These are phyloP conservation scores for Zele albiditarsus DNA, from an alignment of 2,888 invertebrate species.

Conservation along the genomic window DNA sequence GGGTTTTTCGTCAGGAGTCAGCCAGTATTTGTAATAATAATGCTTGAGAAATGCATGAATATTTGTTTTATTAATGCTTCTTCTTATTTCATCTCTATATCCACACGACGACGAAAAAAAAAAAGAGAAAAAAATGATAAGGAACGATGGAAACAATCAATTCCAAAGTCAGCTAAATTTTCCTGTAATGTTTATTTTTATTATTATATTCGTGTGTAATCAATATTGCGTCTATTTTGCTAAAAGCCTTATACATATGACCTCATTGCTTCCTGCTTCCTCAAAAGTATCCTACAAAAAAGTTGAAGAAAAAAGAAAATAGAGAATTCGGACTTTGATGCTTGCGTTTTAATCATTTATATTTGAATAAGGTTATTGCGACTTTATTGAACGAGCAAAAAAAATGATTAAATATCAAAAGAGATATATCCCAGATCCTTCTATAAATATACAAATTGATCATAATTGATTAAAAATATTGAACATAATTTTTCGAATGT, in stretches of 20 bases:
- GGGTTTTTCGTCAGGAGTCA: constrained; percentile 73
- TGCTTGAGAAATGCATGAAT: constrained; percentile 89
- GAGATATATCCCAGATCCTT: background rate
- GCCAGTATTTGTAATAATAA: constrained; percentile 90
- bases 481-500: background rate
- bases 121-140: constrained; percentile 48
- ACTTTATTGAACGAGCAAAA: background rate
- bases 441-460: background rate
- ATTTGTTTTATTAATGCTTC: constrained; percentile 84
- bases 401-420: background rate
- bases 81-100: constrained; percentile 72
- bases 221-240: constrained; percentile 66
- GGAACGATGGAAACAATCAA: constrained; percentile 1
- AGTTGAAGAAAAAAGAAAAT: constrained; percentile 9
- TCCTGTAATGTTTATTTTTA: constrained; percentile 60
- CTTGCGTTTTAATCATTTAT: constrained; percentile 48
- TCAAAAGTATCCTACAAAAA: constrained; percentile 42
- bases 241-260: constrained; percentile 61
- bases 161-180: constrained; percentile 56
- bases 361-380: background rate
- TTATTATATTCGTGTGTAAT: constrained; percentile 62
- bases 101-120: constrained; percentile 57
- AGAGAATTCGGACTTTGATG: constrained; percentile 50
- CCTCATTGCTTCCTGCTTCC: constrained; percentile 58
- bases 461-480: background rate